Conservation (phyloP, 2,888 invertebrate species). For the Leucophenga montana region DNA sequence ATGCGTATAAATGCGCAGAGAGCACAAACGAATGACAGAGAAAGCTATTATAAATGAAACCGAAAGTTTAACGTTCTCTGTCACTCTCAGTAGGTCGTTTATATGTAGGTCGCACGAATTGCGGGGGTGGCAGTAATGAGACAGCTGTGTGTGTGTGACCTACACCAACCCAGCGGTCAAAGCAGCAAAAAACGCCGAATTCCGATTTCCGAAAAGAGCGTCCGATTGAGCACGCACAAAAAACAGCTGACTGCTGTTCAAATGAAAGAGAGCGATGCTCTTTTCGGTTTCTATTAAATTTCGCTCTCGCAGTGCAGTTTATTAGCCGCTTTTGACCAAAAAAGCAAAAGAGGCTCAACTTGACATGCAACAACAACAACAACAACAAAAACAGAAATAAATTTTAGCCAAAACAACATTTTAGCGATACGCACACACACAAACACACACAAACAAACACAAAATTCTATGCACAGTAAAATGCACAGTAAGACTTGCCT, state of each 20-base stretch:
- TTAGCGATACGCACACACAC: no score
- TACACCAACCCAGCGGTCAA: background rate
- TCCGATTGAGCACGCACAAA: no score
- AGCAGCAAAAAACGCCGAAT: background rate
- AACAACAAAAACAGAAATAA: slow-evolving; percentile 17
- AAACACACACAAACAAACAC: no score
- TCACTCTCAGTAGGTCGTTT: background rate
- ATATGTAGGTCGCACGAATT: no score
- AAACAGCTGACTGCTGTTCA: background rate
- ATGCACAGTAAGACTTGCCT: no score
- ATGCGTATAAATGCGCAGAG: background rate
- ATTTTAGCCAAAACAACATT: no score
- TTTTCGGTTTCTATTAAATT: no score
- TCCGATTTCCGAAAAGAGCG: no score
- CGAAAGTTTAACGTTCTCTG: slow-evolving; percentile 44
- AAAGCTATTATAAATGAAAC: slow-evolving; percentile 49
- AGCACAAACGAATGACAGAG: background rate
- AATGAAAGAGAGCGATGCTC: background rate
- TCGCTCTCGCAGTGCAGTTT: background rate
- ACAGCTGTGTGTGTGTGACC: slow-evolving; percentile 1
- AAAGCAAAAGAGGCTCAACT: slow-evolving; percentile 48
- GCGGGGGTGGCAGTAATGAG: background rate
- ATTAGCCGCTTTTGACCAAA: slow-evolving; percentile 18
- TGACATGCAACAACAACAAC: slow-evolving; percentile 45
- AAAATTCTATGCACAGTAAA: background rate